Evolutionary conservation across 2,113 vertebrate genomes (phyloP), one percentile per base, ranked within the genome.

Genomic region (Poecile atricapillus): DNA sequence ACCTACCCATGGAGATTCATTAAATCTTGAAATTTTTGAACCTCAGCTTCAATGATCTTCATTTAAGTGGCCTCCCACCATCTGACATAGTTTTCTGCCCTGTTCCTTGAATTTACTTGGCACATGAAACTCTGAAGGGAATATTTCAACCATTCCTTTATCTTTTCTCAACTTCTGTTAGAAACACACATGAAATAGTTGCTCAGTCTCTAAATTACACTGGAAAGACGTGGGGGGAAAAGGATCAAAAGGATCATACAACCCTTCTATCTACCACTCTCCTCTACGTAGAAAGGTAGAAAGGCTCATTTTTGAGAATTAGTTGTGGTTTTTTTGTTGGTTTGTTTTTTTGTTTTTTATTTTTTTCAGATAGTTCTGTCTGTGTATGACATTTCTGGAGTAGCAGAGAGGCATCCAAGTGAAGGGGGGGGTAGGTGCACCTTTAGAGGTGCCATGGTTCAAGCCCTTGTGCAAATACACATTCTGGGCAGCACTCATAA

Each of bases 21-120:
- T 96, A 97, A 97, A 95, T 67, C 88, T 95, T 83, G 83, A 73
- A 73, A 87, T 93, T 97, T 98, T 94, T 96, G 35, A 97, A 97
- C 91, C 89, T 93, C 55, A 93, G 35, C 44, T 91, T 97, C 95
- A 97, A 55, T 91, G 69, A 96, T 64, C 46, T 93, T 87, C 68
- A 68, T 92, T 94, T 87, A 88, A 95, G 73, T 12, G 11, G 46
- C n/a, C 43, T 93, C 90, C 83, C 87, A 77, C 71, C 95, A 83
- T 78, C 50, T 96, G 83, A 87, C 82, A 95, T 79, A 24, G 46
- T 87, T 95, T 95, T 93, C 55, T 94, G 33, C 20, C 68, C 80
- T 68, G 39, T 76, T 96, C 44, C 67, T 87, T 62, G 59, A 90
- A 30, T 92, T 65, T 71, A 52, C 15, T 89, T 93, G 81, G 55